Conservation (phyloP, 37 sponge, comb jelly and placozoan species). For the Hormiphora californensis region DNA sequence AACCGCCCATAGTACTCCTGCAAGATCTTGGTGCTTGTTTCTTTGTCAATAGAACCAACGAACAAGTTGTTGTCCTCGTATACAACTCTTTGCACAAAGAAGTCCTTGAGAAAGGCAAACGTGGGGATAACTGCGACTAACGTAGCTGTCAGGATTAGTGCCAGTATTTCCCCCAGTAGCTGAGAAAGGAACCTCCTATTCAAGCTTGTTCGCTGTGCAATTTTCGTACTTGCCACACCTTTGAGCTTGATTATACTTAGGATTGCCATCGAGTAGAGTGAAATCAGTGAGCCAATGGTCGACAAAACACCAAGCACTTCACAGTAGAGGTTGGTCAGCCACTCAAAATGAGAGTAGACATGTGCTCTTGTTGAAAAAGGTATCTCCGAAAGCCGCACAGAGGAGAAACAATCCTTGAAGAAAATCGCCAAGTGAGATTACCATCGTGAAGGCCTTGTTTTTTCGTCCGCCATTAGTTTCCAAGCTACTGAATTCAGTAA, state of each 20-base stretch:
- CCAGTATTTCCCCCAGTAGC: neutral
- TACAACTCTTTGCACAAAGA: neutral
- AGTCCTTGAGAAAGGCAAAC: neutral
- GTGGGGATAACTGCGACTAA: neutral
- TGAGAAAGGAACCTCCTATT: too few relatives aligned
- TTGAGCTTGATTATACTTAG: neutral
- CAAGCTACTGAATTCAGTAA: neutral
- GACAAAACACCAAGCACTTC: neutral
- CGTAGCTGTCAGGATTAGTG: neutral
- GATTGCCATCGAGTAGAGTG: constrained; percentile 1
- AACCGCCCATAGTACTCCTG: neutral
- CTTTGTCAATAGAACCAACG: neutral
- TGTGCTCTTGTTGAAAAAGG: neutral
- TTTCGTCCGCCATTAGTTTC: neutral
- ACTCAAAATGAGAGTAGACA: neutral
- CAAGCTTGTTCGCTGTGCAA: too few relatives aligned
- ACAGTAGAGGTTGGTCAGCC: neutral
- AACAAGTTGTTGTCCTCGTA: neutral
- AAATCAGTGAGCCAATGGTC: neutral
- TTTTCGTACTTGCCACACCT: too few relatives aligned
- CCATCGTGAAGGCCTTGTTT: neutral
- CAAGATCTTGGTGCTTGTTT: neutral
- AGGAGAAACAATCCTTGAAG: neutral
- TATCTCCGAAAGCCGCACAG: neutral
- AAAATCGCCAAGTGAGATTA: neutral